phyloP scores from a whole-genome alignment of 1,140 invertebrate species.

The Drosophila erecta region DNA sequence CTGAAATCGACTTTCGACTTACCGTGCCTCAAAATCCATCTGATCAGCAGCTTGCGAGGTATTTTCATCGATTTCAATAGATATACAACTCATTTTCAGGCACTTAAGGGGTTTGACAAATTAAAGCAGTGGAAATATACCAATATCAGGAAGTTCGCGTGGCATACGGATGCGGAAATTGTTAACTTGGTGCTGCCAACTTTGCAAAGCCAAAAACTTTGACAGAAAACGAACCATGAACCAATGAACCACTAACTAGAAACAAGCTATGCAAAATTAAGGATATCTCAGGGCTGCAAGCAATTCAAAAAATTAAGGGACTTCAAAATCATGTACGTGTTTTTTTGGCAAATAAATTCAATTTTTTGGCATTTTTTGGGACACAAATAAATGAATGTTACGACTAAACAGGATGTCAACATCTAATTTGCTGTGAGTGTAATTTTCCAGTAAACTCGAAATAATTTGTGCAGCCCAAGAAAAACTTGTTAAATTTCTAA shows the following conservation, averaged over 20 bases:
- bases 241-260: background rate
- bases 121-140: background rate
- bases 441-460: conserved; percentile 13
- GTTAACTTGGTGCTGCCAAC: background rate
- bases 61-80: background rate
- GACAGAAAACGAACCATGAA: background rate
- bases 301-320: background rate
- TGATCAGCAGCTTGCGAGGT: background rate
- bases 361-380: too few species aligned
- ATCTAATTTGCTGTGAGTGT: background rate
- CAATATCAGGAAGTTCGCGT: background rate
- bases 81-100: background rate
- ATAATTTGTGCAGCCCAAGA: background rate
- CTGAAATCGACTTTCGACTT: background rate
- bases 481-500: conserved; percentile 57
- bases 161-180: background rate
- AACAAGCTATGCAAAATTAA: background rate
- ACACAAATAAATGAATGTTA: background rate
- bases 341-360: too few species aligned
- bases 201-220: background rate
- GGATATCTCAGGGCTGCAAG: background rate
- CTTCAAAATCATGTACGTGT: too few species aligned
- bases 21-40: background rate
- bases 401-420: background rate
- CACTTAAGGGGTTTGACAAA: background rate